Evolutionary conservation across 2,888 invertebrate species (phyloP).

Genomic region (Entomobrya multifasciata): DNA sequence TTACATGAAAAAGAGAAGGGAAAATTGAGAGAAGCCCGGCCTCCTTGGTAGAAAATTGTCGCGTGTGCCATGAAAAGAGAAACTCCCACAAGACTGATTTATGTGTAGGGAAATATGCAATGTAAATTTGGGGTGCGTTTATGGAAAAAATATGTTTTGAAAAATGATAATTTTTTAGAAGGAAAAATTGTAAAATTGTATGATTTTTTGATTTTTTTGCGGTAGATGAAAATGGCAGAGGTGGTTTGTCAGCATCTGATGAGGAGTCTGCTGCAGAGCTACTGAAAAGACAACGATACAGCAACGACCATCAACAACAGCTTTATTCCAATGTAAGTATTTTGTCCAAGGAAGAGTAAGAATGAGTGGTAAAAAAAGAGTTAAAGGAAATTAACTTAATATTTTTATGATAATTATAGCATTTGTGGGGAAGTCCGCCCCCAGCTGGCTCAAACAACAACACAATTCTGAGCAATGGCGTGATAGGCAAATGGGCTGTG

Average conservation of each 20-base stretch:
- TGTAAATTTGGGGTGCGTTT: slow-evolving; percentile 26
- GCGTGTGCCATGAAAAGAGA: slow-evolving; percentile 49
- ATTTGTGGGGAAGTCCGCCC: slow-evolving; percentile 73
- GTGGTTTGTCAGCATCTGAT: slow-evolving; percentile 80
- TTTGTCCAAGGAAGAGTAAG: background rate
- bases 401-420: slow-evolving; percentile 47
- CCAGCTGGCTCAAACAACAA: slow-evolving; percentile 81
- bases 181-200: no score
- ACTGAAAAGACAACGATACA: slow-evolving; percentile 92
- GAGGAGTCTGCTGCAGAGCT: slow-evolving; percentile 86
- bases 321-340: slow-evolving; percentile 86
- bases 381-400: background rate
- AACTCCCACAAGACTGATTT: slow-evolving; percentile 36
- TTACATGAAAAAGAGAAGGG: slow-evolving; percentile 1
- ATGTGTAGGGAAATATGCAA: background rate
- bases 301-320: slow-evolving; percentile 87
- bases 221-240: slow-evolving; percentile 92
- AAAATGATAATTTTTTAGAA: slow-evolving; percentile 14
- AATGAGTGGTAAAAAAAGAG: background rate
- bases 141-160: background rate
- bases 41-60: slow-evolving; percentile 39
- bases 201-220: no score
- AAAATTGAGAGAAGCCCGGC: background rate
- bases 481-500: slow-evolving; percentile 87
- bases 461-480: slow-evolving; percentile 66